Conservation (phyloP, 2,888 invertebrate species). For the Thysanoteuthis rhombus region DNA sequence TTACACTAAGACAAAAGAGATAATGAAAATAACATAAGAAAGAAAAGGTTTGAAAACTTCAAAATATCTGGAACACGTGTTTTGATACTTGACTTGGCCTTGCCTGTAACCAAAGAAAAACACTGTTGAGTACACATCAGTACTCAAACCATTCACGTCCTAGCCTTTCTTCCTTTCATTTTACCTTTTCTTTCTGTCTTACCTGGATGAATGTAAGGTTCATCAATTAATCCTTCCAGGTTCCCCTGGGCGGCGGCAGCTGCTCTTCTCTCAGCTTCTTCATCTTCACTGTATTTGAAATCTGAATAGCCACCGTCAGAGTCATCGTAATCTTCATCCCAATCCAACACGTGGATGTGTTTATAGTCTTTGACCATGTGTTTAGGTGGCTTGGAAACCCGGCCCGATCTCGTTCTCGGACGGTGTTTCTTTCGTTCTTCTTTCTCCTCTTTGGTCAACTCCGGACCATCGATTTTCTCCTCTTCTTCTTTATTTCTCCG, state of each 20-base stretch:
- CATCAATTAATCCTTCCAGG: constrained; percentile 36
- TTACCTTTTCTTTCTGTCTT: no score
- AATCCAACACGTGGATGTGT: constrained; percentile 72
- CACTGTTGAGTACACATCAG: not conserved
- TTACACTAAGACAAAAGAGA: no score
- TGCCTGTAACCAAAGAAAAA: no score
- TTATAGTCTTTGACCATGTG: constrained; percentile 75
- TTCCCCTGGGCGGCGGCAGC: constrained; percentile 34
- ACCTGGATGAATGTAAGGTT: constrained; percentile 41
- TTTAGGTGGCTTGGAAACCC: constrained; percentile 73
- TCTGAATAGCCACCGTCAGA: constrained; percentile 74
- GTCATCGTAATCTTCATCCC: constrained; percentile 72
- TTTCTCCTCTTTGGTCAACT: constrained; percentile 69
- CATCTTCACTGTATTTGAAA: constrained; percentile 68
- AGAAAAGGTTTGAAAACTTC: no score
- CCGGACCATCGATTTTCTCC: constrained; percentile 58
- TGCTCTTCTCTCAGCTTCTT: constrained; percentile 46
- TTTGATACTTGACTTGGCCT: no score
- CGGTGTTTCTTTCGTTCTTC: constrained; percentile 69
- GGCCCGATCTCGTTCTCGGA: constrained; percentile 71
- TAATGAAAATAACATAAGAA: no score
- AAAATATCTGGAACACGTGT: no score
- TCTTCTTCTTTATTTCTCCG: constrained; percentile 49
- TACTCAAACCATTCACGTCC: not conserved
- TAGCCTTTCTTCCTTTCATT: no score